phyloP scores from a whole-genome alignment of 2,113 vertebrate species.

The Brienomyrus brachyistius region DNA sequence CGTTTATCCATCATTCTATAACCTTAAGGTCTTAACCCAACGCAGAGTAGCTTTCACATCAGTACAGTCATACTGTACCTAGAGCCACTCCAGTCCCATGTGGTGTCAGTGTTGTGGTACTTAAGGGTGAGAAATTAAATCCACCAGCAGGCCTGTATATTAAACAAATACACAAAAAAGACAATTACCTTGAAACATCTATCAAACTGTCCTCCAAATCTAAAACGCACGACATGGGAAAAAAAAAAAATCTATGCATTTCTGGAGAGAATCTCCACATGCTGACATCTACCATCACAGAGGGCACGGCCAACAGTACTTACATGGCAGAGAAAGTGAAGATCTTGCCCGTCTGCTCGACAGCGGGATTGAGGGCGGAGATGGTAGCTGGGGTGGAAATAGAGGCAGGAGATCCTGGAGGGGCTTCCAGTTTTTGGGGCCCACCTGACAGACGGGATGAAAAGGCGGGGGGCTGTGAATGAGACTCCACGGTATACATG shows the following conservation, averaged over 20 bases:
- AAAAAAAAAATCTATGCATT: not conserved
- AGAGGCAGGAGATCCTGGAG: slow-evolving; percentile 32
- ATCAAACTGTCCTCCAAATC: not conserved
- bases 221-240: not conserved
- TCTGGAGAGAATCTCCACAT: not conserved
- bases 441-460: slow-evolving; percentile 41
- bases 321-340: slow-evolving; percentile 71
- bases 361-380: slow-evolving; percentile 27
- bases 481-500: not conserved
- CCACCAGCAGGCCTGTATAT: slow-evolving; percentile 38
- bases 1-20: not conserved
- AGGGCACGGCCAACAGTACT: slow-evolving; percentile 38
- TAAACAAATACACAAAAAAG: slow-evolving; percentile 13
- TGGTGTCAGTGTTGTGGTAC: slow-evolving; percentile 31
- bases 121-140: slow-evolving; percentile 46
- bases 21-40: not conserved
- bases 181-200: not conserved
- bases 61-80: slow-evolving; percentile 41
- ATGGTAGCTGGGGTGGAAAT: slow-evolving; percentile 36
- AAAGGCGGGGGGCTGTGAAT: not conserved
- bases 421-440: slow-evolving; percentile 48
- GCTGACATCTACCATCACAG: not conserved
- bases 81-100: slow-evolving; percentile 46
- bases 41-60: not conserved
- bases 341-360: slow-evolving; percentile 60